Conservation (phyloP, 2,888 invertebrate genomes). For the Norana najaformis region DNA sequence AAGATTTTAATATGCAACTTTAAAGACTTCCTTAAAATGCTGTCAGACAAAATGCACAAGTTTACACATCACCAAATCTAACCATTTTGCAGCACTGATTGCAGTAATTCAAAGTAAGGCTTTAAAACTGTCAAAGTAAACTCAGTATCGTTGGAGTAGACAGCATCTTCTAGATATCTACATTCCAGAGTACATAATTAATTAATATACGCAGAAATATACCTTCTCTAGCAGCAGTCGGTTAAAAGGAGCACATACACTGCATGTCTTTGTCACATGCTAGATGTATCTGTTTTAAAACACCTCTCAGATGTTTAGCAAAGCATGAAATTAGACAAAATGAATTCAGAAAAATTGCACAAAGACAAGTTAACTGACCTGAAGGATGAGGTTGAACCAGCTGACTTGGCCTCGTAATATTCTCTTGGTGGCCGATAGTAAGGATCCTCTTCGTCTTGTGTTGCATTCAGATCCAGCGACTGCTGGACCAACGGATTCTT, state of each 20-base stretch:
- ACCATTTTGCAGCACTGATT: not conserved
- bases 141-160: not conserved
- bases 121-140: not conserved
- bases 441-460: slow-evolving; percentile 27
- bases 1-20: not conserved
- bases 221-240: not conserved
- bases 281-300: not conserved
- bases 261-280: too few species aligned
- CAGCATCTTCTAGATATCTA: not conserved
- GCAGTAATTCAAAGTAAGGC: not conserved
- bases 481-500: slow-evolving; percentile 34
- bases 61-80: not conserved
- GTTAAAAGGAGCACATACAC: not conserved
- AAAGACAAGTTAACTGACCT: not conserved
- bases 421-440: slow-evolving; percentile 31
- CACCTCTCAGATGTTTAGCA: not conserved
- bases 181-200: not conserved
- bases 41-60: not conserved
- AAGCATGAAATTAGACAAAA: not conserved
- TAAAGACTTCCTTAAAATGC: not conserved
- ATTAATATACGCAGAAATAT: not conserved
- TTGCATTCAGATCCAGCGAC: slow-evolving; percentile 7
- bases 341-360: not conserved
- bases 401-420: slow-evolving; percentile 29
- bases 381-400: not conserved